These are phyloP conservation scores for Paraescarpia echinospica DNA, from an alignment of 1,140 invertebrate genomes.

Conservation along the genomic window DNA sequence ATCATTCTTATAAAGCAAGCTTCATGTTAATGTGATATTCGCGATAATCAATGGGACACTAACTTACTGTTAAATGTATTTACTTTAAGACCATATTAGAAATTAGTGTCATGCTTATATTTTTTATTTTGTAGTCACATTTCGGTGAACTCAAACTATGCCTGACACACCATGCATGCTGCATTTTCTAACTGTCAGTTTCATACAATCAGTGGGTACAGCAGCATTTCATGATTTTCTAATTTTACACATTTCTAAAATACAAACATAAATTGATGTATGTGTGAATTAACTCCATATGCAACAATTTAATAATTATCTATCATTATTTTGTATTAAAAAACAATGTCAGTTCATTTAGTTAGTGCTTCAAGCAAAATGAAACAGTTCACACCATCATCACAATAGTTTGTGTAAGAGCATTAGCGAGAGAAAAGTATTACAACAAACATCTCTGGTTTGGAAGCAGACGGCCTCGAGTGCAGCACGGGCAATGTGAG, in stretches of 20 bases:
- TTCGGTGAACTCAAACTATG: neutral
- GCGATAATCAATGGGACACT: too few relatives aligned
- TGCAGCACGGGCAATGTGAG: constrained; percentile 90
- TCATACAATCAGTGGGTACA: neutral
- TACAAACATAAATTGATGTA: too few relatives aligned
- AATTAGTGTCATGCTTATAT: too few relatives aligned
- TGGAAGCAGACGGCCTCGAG: constrained; percentile 96
- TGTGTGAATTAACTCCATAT: constrained; percentile 89
- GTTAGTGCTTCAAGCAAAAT: too few relatives aligned
- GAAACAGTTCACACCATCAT: neutral
- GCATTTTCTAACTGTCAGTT: neutral
- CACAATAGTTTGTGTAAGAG: neutral
- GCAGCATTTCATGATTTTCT: too few relatives aligned
- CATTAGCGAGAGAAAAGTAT: neutral
- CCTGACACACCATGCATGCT: neutral
- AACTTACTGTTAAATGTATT: neutral
- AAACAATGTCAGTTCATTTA: neutral
- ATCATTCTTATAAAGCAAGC: neutral
- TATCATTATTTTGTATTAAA: too few relatives aligned
- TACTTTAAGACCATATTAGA: too few relatives aligned
- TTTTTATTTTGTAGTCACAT: neutral
- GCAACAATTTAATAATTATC: too few relatives aligned
- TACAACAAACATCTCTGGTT: constrained; percentile 63
- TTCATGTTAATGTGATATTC: too few relatives aligned
- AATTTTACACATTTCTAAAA: too few relatives aligned